These are phyloP conservation scores for Mesochorus sp. DNA, from an alignment of 2,888 invertebrate species.

Conservation along the genomic window DNA sequence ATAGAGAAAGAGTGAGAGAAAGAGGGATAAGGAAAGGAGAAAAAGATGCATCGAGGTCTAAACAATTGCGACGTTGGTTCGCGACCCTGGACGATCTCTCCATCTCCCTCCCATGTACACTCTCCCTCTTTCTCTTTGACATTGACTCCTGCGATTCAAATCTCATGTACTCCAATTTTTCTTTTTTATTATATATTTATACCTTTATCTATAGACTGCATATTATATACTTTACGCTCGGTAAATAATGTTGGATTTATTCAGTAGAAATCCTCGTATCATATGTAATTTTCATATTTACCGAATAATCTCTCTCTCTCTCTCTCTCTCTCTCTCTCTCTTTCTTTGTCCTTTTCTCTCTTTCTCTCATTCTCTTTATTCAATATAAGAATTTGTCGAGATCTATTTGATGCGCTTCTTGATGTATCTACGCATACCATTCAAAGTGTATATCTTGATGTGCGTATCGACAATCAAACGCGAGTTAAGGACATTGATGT, in stretches of 20 bases:
- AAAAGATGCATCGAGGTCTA: constrained; percentile 55
- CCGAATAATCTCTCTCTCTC: too few species aligned
- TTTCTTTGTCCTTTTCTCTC: too few species aligned
- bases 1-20: neutral
- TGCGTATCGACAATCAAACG: neutral
- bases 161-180: constrained; percentile 27
- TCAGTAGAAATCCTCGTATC: too few species aligned
- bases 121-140: constrained; percentile 22
- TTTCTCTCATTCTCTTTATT: too few species aligned
- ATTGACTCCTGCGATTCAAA: constrained; percentile 40
- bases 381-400: too few species aligned
- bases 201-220: neutral
- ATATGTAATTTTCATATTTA: too few species aligned
- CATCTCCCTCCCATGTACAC: constrained; percentile 22
- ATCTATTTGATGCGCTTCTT: neutral
- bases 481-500: neutral
- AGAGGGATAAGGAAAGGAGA: constrained; percentile 27
- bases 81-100: constrained; percentile 63
- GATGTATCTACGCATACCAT: neutral
- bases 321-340: too few species aligned
- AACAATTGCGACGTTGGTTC: constrained; percentile 57
- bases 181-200: constrained; percentile 9
- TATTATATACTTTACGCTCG: neutral
- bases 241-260: too few species aligned
- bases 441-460: neutral